These are phyloP conservation scores for Dasypus novemcinctus DNA, from an alignment of 2,113 vertebrate species.

Conservation along the genomic window DNA sequence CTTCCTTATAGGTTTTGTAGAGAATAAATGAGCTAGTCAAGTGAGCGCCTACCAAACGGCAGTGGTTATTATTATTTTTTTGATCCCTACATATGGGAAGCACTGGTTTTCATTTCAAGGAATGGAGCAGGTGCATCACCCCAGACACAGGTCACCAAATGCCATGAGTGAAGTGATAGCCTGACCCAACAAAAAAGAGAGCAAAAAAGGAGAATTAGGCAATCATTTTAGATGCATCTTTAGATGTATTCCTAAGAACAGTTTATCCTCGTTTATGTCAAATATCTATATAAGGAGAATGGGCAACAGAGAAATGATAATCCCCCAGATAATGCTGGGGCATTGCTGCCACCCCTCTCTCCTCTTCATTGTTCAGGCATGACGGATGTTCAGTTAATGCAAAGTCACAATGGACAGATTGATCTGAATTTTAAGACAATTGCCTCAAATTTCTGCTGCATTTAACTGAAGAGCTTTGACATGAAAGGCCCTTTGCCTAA, in stretches of 20 bases:
- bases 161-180: not conserved
- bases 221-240: not conserved
- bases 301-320: not conserved
- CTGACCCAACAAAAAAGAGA: not conserved
- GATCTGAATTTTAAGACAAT: slow-evolving; percentile 6
- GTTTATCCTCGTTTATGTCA: not conserved
- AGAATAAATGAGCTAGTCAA: not conserved
- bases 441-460: not conserved
- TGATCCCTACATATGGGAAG: not conserved
- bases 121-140: not conserved
- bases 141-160: not conserved
- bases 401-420: not conserved
- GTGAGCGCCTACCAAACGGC: not conserved
- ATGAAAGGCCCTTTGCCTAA: not conserved
- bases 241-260: not conserved
- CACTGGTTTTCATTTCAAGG: not conserved
- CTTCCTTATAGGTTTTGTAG: not conserved
- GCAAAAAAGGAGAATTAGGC: not conserved
- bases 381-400: not conserved
- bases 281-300: not conserved
- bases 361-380: not conserved
- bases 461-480: not conserved
- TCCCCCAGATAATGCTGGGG: not conserved
- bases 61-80: not conserved
- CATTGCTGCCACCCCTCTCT: too few relatives aligned